phyloP scores from a whole-genome alignment of 2,113 vertebrate genomes.

The Pterocles orientalis region DNA sequence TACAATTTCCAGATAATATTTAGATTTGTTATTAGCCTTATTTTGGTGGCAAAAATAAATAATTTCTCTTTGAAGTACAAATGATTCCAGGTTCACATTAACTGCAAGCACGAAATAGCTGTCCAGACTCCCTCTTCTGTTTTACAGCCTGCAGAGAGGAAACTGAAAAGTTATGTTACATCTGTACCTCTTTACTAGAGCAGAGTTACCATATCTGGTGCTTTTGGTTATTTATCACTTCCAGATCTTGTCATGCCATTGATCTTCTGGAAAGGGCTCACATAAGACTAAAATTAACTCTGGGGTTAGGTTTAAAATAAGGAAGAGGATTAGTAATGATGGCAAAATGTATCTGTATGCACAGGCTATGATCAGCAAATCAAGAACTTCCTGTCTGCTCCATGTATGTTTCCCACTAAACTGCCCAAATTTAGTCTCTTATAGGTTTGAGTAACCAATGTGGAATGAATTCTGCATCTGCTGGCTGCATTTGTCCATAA shows the following conservation, averaged over 20 bases:
- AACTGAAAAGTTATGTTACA: constrained; percentile 36
- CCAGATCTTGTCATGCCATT: constrained; percentile 60
- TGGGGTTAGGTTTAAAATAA: constrained; percentile 28
- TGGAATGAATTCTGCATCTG: not conserved
- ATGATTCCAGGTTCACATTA: constrained; percentile 10
- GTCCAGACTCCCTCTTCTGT: not conserved
- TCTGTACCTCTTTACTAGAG: constrained; percentile 42
- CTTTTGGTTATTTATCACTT: constrained; percentile 48
- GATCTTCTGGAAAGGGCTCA: constrained; percentile 31
- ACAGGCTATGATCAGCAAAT: constrained; percentile 26
- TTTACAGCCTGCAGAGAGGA: constrained; percentile 25
- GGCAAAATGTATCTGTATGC: not conserved
- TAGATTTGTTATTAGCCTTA: not conserved
- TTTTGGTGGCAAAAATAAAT: constrained; percentile 18
- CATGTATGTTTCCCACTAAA: not conserved
- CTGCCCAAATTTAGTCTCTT: not conserved
- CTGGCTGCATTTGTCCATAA: not conserved
- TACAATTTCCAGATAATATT: not conserved
- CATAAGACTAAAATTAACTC: constrained; percentile 4
- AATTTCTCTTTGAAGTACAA: constrained; percentile 8
- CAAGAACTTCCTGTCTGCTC: not conserved
- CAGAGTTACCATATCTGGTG: constrained; percentile 25
- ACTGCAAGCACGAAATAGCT: constrained; percentile 30
- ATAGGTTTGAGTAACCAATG: not conserved
- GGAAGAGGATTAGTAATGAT: not conserved